Conservation (phyloP, 2,797 vertebrate genomes). For the Scolopax rusticola region DNA sequence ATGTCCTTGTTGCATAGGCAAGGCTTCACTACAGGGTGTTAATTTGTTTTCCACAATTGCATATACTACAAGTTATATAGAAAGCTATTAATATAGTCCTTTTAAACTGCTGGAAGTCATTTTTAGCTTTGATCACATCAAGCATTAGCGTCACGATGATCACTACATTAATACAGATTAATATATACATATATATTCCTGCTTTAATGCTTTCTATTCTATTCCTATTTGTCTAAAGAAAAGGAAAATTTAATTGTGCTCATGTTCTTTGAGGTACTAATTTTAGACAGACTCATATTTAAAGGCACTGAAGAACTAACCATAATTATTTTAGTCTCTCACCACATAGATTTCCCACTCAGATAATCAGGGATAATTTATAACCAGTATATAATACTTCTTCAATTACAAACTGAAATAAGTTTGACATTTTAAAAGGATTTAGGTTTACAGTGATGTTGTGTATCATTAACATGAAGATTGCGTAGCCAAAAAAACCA, state of each 20-base stretch:
- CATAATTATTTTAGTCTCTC: conserved; percentile 5
- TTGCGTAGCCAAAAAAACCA: neutral
- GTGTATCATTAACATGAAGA: neutral
- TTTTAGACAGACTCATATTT: neutral
- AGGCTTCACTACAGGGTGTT: conserved; percentile 38
- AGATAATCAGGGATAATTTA: neutral
- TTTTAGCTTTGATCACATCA: conserved; percentile 65
- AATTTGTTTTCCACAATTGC: conserved; percentile 39
- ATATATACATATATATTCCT: neutral
- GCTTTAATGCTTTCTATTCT: neutral
- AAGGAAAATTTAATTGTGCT: neutral
- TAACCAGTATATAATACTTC: neutral
- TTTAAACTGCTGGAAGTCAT: conserved; percentile 56
- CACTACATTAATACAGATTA: conserved; percentile 60
- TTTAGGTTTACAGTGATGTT: neutral
- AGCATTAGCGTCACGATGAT: conserved; percentile 38
- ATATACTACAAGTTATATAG: conserved; percentile 13
- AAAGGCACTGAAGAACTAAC: neutral
- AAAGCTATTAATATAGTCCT: conserved; percentile 25
- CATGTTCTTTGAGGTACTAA: neutral
- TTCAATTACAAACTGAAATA: neutral
- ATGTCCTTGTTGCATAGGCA: conserved; percentile 10
- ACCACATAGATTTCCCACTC: neutral
- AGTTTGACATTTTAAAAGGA: neutral
- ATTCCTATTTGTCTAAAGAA: neutral